Percentiles rank a stretch among this genome's conserved stretches.
These are phyloP conservation scores for Bergia puertoricense DNA, from an alignment of 92 coral and sea anemone genomes.

Conservation along the genomic window DNA sequence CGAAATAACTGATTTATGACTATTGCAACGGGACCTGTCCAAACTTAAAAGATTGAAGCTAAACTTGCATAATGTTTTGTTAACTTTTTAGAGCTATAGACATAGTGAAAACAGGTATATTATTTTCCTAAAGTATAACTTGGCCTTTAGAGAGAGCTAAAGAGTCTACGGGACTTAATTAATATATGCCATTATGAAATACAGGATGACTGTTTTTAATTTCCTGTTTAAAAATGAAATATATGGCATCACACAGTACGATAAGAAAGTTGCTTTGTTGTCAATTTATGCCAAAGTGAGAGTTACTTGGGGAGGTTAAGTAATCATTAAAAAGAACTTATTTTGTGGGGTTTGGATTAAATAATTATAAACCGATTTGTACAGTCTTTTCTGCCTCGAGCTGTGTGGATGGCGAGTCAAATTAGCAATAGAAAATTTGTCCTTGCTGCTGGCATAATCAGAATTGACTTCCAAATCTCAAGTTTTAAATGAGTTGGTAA, in stretches of 20 bases:
- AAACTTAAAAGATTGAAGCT: not conserved
- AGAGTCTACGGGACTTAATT: not conserved
- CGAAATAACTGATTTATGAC: not conserved
- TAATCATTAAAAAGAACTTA: too few species aligned
- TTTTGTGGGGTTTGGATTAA: not conserved
- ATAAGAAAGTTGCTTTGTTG: not conserved
- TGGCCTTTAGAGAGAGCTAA: not conserved
- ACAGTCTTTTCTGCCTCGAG: not conserved
- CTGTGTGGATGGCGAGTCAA: too few species aligned
- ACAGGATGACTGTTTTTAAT: not conserved
- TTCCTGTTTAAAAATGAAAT: not conserved
- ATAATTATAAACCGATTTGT: not conserved
- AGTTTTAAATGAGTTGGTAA: not conserved
- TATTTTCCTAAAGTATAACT: not conserved
- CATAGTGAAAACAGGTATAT: too few species aligned
- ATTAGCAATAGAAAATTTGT: not conserved
- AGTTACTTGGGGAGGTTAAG: not conserved
- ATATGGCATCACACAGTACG: not conserved
- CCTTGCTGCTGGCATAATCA: not conserved
- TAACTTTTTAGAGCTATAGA: not conserved
- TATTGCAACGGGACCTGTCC: too few species aligned
- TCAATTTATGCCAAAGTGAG: not conserved
- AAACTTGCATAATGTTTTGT: not conserved
- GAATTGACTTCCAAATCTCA: not conserved
- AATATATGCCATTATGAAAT: too few species aligned